A percentile compares a stretch with the other conserved stretches of the same genome.
Evolutionary conservation across 2,113 vertebrate species (phyloP).

Genomic region (Cygnus atratus): DNA sequence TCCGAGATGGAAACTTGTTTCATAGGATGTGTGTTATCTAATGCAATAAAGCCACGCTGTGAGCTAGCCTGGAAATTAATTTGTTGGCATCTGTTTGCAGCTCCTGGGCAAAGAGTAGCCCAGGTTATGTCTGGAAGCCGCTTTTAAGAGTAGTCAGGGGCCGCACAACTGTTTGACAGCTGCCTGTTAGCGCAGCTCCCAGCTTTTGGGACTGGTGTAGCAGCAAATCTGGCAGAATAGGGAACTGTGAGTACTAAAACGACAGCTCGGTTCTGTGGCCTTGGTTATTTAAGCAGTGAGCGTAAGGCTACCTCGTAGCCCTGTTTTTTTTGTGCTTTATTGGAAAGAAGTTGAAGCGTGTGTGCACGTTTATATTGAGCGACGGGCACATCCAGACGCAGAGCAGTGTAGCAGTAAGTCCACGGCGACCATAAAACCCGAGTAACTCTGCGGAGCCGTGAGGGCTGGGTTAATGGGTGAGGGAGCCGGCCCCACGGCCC

Average conservation of each 20-base stretch:
- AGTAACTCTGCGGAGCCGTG: too few relatives aligned
- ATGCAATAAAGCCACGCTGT: neutral
- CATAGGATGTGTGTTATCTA: fast-evolving
- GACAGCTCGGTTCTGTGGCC: neutral
- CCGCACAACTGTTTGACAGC: neutral
- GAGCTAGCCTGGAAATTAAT: neutral
- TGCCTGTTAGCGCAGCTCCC: neutral
- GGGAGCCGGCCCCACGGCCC: too few relatives aligned
- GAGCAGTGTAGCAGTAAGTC: too few relatives aligned
- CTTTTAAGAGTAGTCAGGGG: neutral
- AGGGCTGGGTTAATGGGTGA: too few relatives aligned
- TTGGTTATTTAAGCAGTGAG: neutral
- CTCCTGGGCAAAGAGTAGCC: neutral
- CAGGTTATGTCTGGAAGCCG: neutral
- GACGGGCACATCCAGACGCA: neutral
- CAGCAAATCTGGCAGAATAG: neutral
- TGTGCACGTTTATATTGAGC: neutral
- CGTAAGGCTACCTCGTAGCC: fast-evolving
- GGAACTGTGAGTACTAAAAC: neutral
- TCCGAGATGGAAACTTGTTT: neutral
- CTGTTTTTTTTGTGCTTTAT: neutral
- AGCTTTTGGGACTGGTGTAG: neutral
- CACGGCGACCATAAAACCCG: too few relatives aligned
- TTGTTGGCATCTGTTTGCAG: neutral
- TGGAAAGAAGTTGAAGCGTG: neutral